Conservation (phyloP, 2,797 vertebrate genomes). For the Rhinatrema bivittatum region DNA sequence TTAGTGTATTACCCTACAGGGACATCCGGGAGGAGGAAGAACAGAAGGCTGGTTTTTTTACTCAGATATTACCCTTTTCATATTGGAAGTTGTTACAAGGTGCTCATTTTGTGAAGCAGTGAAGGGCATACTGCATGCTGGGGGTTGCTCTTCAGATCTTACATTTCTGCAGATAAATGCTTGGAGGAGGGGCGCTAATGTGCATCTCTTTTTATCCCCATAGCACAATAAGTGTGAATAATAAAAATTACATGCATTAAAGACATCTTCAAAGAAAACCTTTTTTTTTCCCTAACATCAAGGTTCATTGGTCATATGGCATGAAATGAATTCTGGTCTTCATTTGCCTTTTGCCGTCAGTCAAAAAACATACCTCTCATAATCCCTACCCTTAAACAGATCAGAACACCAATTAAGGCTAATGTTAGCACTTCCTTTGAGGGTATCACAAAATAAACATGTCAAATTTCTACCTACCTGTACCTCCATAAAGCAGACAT, state of each 20-base stretch:
- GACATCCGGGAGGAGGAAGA: too few relatives aligned
- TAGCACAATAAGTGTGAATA: background rate
- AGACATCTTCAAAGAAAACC: background rate
- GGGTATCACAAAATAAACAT: too few relatives aligned
- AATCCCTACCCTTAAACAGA: constrained; percentile 10
- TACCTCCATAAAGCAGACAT: too few relatives aligned
- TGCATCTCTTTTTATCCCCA: background rate
- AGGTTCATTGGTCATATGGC: background rate
- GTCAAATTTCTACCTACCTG: too few relatives aligned
- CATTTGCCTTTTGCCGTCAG: background rate
- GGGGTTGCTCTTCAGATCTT: background rate
- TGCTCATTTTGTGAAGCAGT: background rate
- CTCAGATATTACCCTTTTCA: background rate
- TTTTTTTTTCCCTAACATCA: background rate
- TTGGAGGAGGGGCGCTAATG: background rate
- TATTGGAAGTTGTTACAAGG: background rate
- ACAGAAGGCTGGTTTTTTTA: too few relatives aligned
- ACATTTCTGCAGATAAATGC: background rate
- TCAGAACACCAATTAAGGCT: constrained; percentile 8
- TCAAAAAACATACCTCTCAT: background rate
- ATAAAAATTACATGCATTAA: background rate
- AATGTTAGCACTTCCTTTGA: too few relatives aligned
- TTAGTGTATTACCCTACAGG: constrained; percentile 2
- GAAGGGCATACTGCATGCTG: background rate
- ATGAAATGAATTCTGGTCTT: background rate